phyloP scores from a whole-genome alignment of 2,113 vertebrate species.

The Emberiza fucata region DNA sequence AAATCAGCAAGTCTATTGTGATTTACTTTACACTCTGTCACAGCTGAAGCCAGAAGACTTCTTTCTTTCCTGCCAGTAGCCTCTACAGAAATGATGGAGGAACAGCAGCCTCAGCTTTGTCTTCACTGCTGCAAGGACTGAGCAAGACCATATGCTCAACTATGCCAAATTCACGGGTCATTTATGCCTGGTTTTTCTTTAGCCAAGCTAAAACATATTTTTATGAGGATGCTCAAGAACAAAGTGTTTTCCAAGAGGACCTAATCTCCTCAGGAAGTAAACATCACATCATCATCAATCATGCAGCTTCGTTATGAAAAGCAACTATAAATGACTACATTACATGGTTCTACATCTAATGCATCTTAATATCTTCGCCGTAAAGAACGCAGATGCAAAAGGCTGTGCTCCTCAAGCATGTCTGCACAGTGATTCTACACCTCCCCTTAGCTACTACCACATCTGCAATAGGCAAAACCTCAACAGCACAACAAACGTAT shows the following conservation, averaged over 20 bases:
- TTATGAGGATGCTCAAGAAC: constrained; percentile 17
- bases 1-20: accelerated
- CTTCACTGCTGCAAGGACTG: not conserved
- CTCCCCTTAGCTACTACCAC: not conserved
- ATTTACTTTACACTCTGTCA: not conserved
- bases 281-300: constrained; percentile 10
- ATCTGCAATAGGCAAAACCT: not conserved
- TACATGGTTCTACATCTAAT: not conserved
- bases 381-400: not conserved
- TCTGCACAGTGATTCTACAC: not conserved
- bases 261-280: constrained; percentile 24
- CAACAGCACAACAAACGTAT: accelerated
- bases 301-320: not conserved
- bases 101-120: not conserved
- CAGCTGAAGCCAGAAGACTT: not conserved
- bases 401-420: not conserved
- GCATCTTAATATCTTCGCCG: not conserved
- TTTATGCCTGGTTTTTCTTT: not conserved
- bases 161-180: not conserved
- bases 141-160: not conserved
- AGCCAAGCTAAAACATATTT: not conserved
- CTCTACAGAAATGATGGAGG: not conserved
- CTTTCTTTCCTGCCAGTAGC: not conserved
- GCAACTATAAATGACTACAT: not conserved
- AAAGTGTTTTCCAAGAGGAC: constrained; percentile 13